Evolutionary conservation across 2,797 vertebrate genomes (phyloP).

Genomic region (Ambastaia sidthimunki): DNA sequence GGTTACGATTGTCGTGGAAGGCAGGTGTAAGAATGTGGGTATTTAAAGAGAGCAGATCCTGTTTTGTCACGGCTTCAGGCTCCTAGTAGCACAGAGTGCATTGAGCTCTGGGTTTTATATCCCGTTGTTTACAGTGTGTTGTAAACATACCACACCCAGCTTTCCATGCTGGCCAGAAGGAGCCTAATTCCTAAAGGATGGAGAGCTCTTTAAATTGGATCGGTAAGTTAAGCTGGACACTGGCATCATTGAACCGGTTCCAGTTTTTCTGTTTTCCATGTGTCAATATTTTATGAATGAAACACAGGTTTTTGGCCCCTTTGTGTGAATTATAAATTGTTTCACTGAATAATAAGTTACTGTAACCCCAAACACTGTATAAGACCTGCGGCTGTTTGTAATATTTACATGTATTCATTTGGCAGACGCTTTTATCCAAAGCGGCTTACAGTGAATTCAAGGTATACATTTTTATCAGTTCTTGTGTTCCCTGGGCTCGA

Average conservation of each 20-base stretch:
- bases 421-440: no score
- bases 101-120: constrained; percentile 57
- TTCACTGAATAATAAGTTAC: neutral
- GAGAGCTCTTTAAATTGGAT: constrained; percentile 54
- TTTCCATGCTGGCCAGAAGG: constrained; percentile 46
- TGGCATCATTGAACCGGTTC: constrained; percentile 2
- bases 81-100: constrained; percentile 21
- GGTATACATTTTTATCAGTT: no score
- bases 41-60: neutral
- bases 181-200: constrained; percentile 54
- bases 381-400: neutral
- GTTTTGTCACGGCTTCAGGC: neutral
- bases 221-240: constrained; percentile 34
- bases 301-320: neutral
- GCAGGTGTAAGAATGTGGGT: neutral
- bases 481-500: no score
- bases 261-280: constrained; percentile 1
- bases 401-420: no score
- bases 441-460: no score
- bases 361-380: neutral
- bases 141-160: constrained; percentile 51
- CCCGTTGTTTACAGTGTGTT: constrained; percentile 45
- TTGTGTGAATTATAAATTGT: neutral
- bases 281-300: constrained; percentile 32
- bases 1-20: constrained; percentile 42